Evolutionary conservation across 1,140 invertebrate genomes (phyloP).

Genomic region (Condylostylus longicornis): DNA sequence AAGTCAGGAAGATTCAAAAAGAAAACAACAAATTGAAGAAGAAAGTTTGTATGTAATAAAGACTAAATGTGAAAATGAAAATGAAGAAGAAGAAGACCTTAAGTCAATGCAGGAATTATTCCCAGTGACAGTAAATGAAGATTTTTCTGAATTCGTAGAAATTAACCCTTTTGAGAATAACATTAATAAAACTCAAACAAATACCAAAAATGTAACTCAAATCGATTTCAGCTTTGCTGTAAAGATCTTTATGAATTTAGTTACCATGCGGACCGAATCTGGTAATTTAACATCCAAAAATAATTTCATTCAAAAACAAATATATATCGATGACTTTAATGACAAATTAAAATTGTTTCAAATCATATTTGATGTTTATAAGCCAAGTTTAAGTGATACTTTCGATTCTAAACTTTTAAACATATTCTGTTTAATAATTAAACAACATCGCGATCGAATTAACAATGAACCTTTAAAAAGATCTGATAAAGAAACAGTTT

Average conservation of each 20-base stretch:
- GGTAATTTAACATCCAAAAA: no score
- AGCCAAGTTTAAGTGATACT: conserved; percentile 11
- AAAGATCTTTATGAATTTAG: no score
- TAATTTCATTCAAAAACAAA: no score
- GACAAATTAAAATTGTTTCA: no score
- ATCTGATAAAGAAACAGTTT: no score
- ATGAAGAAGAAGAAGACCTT: conserved; percentile 59
- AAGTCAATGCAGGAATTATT: conserved; percentile 60
- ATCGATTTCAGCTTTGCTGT: no score
- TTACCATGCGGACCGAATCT: no score
- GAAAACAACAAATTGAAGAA: conserved; percentile 52
- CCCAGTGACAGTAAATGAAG: conserved; percentile 53
- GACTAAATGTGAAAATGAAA: conserved; percentile 42
- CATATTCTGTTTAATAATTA: conserved; percentile 17
- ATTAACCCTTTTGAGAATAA: conserved; percentile 27
- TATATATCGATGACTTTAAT: no score
- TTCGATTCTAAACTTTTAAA: conserved; percentile 20
- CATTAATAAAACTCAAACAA: no score
- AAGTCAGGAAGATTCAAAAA: conserved; percentile 50
- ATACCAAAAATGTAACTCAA: no score
- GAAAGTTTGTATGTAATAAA: conserved; percentile 71
- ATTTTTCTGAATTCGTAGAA: conserved; percentile 48
- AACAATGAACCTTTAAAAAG: conserved; percentile 1
- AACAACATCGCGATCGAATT: conserved; percentile 17
- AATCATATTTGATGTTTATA: conserved; percentile 20